Evolutionary conservation across 2,113 vertebrate genomes (phyloP), one percentile per base, ranked within the genome.

Genomic region (Aythya baeri): DNA sequence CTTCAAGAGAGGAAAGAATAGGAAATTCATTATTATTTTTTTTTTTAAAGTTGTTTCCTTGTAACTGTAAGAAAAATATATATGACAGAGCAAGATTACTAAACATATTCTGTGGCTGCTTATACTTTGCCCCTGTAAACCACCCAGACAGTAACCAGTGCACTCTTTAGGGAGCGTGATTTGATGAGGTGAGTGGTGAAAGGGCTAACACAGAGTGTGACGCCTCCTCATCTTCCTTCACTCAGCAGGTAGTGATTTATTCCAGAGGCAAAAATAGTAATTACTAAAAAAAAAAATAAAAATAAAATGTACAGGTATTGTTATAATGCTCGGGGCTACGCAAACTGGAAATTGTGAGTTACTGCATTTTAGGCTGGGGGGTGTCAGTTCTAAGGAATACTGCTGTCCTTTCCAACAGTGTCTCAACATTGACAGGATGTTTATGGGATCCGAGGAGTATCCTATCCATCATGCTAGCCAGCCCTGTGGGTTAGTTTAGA

Each of bases 401-500:
- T 61, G 76, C 79, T 14, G 14, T 72, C 85, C 83, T 84, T 93
- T 93, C 88, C 94, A 84, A 6, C 43, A 57, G 83, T 36, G 57
- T 89, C 83, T 91, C 88, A 92, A 54, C 93, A 73, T 58, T 96
- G 96, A 90, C 88, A 94, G 94, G 96, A 94, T 95, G 92, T 92
- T 97, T 95, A 92, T 88, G 66, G 83, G 76, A 91, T 54, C 73
- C 74, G 20, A 66, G 83, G 74, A 95, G 90, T 84, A 73, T 89
- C 94, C 83, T 75, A 86, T 96, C 88, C 86, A 67, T 93, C 94
- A 91, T 0, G 13, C 74, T 76, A 55, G 83, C 68, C 41, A 81
- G 77, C 62, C 88, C 86, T 91, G 58, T 34, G 86, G 54, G 9
- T 96, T 87, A 76, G 95, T 92, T 95, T 96, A 96, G 86, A 96